Evolutionary conservation across 2,888 invertebrate genomes (phyloP).

Genomic region (Luffia ferchaultella): DNA sequence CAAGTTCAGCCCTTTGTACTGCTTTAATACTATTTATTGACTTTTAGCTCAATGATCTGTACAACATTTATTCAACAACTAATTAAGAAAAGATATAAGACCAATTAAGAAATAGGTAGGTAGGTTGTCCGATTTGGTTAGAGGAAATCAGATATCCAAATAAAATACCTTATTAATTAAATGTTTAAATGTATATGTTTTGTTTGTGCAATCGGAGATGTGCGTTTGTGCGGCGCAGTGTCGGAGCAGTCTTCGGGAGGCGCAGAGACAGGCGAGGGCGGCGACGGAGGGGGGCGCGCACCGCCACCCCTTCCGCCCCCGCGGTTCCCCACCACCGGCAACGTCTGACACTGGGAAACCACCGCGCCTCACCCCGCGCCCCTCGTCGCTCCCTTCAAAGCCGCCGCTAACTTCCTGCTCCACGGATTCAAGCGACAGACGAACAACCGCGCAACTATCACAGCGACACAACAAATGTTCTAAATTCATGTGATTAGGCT

Average conservation of each 20-base stretch:
- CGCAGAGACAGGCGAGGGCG: conserved; percentile 68
- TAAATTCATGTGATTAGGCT: conserved; percentile 64
- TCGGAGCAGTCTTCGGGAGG: conserved; percentile 86
- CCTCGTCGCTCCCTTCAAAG: conserved; percentile 68
- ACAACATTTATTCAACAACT: too few species aligned
- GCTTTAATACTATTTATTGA: too few species aligned
- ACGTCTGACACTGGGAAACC: conserved; percentile 81
- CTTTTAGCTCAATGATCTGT: too few species aligned
- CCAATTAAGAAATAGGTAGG: too few species aligned
- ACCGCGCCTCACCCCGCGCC: conserved; percentile 55
- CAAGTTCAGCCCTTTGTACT: too few species aligned
- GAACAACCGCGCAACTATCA: conserved; percentile 49
- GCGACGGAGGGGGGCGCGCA: conserved; percentile 71
- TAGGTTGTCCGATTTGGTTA: too few species aligned
- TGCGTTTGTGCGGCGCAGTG: conserved; percentile 68
- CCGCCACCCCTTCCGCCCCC: conserved; percentile 85
- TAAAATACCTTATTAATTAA: too few species aligned
- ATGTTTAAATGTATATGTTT: too few species aligned
- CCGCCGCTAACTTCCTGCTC: conserved; percentile 73
- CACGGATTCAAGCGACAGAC: conserved; percentile 69
- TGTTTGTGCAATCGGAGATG: conserved; percentile 21
- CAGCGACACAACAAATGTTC: conserved; percentile 65
- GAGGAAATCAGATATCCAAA: too few species aligned
- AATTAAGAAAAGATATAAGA: too few species aligned
- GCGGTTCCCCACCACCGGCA: conserved; percentile 76